phyloP scores from a whole-genome alignment of 2,888 invertebrate genomes.

The Pseudococcus viburni region DNA sequence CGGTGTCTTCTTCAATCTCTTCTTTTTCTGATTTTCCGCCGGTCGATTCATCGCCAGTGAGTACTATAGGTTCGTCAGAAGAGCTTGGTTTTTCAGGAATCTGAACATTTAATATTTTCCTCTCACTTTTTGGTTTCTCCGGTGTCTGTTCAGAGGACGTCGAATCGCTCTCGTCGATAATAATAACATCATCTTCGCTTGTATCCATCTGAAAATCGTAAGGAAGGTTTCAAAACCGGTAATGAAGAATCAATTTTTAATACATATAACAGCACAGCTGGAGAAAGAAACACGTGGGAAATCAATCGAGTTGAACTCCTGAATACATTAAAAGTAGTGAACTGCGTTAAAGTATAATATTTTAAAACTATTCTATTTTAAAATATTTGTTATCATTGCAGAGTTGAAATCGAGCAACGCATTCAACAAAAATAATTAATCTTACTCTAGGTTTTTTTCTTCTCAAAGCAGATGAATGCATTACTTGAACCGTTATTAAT shows the following conservation, averaged over 20 bases:
- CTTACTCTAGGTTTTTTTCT: constrained; percentile 56
- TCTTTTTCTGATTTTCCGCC: constrained; percentile 68
- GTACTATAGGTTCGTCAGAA: constrained; percentile 61
- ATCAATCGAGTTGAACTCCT: neutral
- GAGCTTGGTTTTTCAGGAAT: constrained; percentile 39
- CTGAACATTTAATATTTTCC: constrained; percentile 60
- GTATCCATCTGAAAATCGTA: constrained; percentile 31
- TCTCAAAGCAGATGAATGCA: constrained; percentile 33
- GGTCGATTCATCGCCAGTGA: constrained; percentile 61
- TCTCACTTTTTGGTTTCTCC: constrained; percentile 53
- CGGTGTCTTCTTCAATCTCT: constrained; percentile 71
- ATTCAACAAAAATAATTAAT: neutral
- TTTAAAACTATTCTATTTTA: neutral
- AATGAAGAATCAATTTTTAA: neutral
- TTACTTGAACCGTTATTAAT: neutral
- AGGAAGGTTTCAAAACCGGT: neutral
- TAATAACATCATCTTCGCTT: constrained; percentile 56
- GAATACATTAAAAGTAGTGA: neutral
- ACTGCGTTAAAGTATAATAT: neutral
- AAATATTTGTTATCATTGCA: neutral
- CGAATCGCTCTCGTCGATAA: constrained; percentile 48
- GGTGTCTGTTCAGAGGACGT: constrained; percentile 39
- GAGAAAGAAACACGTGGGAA: neutral
- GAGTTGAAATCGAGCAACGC: neutral
- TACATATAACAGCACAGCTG: neutral